phyloP scores from a whole-genome alignment of 2,888 invertebrate genomes.

The Amblyjoppa fuscipennis region DNA sequence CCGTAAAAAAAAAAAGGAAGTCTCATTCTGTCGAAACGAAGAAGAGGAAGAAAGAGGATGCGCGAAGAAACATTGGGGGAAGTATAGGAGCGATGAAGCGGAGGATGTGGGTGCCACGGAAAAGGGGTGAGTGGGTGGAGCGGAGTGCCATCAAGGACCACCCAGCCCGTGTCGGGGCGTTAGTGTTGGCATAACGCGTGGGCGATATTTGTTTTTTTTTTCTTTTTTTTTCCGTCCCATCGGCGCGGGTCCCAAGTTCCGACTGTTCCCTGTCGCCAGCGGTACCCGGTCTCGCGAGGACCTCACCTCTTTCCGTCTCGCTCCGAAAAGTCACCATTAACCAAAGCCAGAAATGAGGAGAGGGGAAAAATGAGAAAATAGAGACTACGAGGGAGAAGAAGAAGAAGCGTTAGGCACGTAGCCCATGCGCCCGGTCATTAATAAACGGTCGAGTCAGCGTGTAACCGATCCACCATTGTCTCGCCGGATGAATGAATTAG shows the following conservation, averaged over 20 bases:
- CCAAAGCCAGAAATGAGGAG: conserved; percentile 64
- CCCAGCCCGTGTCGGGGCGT: conserved; percentile 84
- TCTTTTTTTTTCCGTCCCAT: conserved; percentile 65
- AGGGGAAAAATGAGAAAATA: conserved; percentile 59
- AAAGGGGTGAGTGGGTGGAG: conserved; percentile 83
- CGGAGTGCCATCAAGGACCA: conserved; percentile 80
- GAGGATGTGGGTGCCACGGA: conserved; percentile 69
- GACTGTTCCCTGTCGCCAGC: conserved; percentile 64
- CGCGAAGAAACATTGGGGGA: conserved; percentile 33
- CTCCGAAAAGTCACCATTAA: conserved; percentile 63
- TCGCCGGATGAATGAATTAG: conserved; percentile 80
- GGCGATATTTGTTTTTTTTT: conserved; percentile 81
- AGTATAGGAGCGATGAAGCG: conserved; percentile 44
- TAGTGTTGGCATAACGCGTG: conserved; percentile 84
- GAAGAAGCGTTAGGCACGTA: conserved; percentile 65
- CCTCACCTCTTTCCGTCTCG: conserved; percentile 54
- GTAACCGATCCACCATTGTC: conserved; percentile 81
- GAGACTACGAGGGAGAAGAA: conserved; percentile 62
- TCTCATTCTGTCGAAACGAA: conserved; percentile 32
- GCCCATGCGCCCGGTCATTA: conserved; percentile 76
- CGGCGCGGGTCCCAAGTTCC: conserved; percentile 47
- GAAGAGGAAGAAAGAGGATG: conserved; percentile 12
- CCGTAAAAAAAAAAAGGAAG: background rate
- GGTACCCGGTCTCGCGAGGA: conserved; percentile 63
- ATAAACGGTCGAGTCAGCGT: conserved; percentile 81